A percentile compares a stretch with the other conserved stretches of the same genome.
These are phyloP conservation scores for Peribatodes rhomboidaria DNA, from an alignment of 2,888 invertebrate genomes.

Conservation along the genomic window DNA sequence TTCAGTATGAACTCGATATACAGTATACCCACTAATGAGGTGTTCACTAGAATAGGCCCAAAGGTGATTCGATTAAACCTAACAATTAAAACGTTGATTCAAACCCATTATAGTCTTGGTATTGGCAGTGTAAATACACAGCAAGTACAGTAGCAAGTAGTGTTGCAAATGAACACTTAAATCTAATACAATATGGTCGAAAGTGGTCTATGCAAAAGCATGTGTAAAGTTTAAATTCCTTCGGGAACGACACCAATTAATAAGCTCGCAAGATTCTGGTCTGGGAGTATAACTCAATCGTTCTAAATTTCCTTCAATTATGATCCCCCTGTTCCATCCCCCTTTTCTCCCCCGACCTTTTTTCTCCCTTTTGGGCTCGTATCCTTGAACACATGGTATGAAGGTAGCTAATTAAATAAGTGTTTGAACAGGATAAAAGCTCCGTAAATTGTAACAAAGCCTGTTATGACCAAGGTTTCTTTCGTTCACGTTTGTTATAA, in stretches of 20 bases:
- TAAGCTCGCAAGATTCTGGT: conserved; percentile 40
- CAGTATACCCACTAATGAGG: not conserved
- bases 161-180: conserved; percentile 20
- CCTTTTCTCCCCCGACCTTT: not conserved
- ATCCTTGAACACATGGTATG: conserved; percentile 30
- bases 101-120: conserved; percentile 13
- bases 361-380: not conserved
- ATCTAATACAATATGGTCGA: conserved; percentile 21
- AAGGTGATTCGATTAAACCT: conserved; percentile 23
- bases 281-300: conserved; percentile 46
- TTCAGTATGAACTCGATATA: not conserved
- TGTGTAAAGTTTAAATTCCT: conserved; percentile 35
- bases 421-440: conserved; percentile 50
- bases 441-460: conserved; percentile 33
- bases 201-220: conserved; percentile 11
- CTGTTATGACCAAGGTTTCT: conserved; percentile 12
- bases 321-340: conserved; percentile 24
- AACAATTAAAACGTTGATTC: conserved; percentile 24
- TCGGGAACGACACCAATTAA: conserved; percentile 38
- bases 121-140: conserved; percentile 14
- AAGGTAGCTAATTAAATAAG: conserved; percentile 47
- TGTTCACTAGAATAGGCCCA: not conserved
- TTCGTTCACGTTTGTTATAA: not conserved
- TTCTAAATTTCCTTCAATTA: conserved; percentile 49
- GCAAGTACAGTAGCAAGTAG: no score